Evolutionary conservation across 2,888 invertebrate species (phyloP), one percentile per base, ranked within the genome.

Genomic region (Eupithecia inturbata): DNA sequence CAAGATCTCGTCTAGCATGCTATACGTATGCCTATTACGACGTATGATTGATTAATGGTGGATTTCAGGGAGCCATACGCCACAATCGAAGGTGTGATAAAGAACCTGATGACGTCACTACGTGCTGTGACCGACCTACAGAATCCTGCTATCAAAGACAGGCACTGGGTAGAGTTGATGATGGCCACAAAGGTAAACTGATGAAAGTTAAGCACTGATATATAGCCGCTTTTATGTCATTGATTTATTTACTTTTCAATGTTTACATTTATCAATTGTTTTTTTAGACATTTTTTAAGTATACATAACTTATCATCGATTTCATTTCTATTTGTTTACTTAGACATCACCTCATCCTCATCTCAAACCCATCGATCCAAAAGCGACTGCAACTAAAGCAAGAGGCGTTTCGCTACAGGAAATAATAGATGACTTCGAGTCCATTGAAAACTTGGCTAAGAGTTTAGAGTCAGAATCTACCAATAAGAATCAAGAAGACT

Each of bases 101-200:
- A 97, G 92, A 99, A 99, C 90, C 96, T 99, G 95, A 96, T 99
- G 95, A 98, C 99, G 0, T 98, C 99, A 0, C 91, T 99, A 78
- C 95, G 98, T 88, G 98, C 99, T 0, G 97, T 99, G 1, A 97
- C 98, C 5, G 99, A 99, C 87, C 93, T 99, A 12, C 99, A 99
- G 90, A 99, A 99, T 92, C 98, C 98, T 0, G 97, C 99, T 0
- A 98, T 99, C 81, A 96, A 98, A 78, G 98, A 98, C 77, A 95
- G 99, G 67, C 99, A 99, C 92, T 99, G 99, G 99, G 95, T 96
- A 71, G 98, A 99, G 87, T 94, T 99, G 28, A 99, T 99, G 98
- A 96, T 96, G 87, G 98, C 98, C 14, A 99, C 99, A 0, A 97
- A 98, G 95, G 97, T 97, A 80, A 60, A 68, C 53, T 2, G 22